A percentile compares a stretch with the other conserved stretches of the same genome.
These are phyloP conservation scores for Scaptomyza montana DNA, from an alignment of 1,140 invertebrate species.

Conservation along the genomic window DNA sequence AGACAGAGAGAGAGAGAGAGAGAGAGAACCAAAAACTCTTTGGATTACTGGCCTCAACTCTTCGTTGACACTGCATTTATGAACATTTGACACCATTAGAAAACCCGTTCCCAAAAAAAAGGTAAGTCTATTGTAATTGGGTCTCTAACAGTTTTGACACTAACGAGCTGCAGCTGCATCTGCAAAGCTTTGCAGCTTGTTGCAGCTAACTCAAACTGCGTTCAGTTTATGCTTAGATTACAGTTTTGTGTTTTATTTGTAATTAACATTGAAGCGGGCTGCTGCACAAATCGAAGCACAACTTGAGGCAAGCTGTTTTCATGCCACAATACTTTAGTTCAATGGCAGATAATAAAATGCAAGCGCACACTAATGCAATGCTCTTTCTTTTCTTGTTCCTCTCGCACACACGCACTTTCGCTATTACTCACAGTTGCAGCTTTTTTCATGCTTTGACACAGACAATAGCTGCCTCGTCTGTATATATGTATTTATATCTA, in stretches of 20 bases:
- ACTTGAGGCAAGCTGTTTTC: conserved; percentile 6
- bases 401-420: conserved; percentile 9
- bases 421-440: conserved; percentile 3
- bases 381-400: background rate
- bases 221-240: background rate
- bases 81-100: conserved; percentile 12
- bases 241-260: conserved; percentile 7
- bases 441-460: conserved; percentile 65
- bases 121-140: conserved; percentile 34
- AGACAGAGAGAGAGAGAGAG: too few relatives aligned
- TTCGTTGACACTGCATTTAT: conserved; percentile 56
- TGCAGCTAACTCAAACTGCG: background rate
- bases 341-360: conserved; percentile 81
- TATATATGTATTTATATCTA: too few relatives aligned
- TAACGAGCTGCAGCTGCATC: conserved; percentile 33
- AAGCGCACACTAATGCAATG: conserved; percentile 69
- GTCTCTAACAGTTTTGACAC: conserved; percentile 9
- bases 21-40: background rate
- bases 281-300: conserved; percentile 10
- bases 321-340: conserved; percentile 67
- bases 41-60: conserved; percentile 30
- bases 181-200: conserved; percentile 2
- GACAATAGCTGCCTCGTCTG: conserved; percentile 60
- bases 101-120: conserved; percentile 23
- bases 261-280: conserved; percentile 16